Conservation (phyloP, 2,888 invertebrate genomes). For the Caenorhabditis wallacei region DNA sequence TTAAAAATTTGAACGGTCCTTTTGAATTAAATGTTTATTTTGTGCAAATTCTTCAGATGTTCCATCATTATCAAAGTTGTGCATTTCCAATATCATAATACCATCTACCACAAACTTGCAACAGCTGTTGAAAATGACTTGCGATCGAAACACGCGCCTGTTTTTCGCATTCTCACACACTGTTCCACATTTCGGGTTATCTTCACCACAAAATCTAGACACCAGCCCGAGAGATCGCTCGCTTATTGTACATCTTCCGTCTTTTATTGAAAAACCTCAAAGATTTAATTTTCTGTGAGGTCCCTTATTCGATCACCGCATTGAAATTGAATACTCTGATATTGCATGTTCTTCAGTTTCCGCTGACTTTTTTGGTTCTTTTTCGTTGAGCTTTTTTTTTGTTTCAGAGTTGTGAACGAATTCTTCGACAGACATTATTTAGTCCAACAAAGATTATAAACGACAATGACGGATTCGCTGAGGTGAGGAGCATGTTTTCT, state of each 20-base stretch:
- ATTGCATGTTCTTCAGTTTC: slow-evolving; percentile 18
- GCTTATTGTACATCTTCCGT: slow-evolving; percentile 8
- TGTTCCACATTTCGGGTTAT: slow-evolving; percentile 65
- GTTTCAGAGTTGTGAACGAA: slow-evolving; percentile 55
- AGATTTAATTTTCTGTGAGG: slow-evolving; percentile 41
- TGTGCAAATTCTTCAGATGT: too few species aligned
- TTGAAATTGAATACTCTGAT: slow-evolving; percentile 49
- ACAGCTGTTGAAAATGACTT: slow-evolving; percentile 49
- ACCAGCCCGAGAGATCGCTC: slow-evolving; percentile 38
- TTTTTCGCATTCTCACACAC: slow-evolving; percentile 59
- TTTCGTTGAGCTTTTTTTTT: background rate
- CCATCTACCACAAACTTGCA: slow-evolving; percentile 8
- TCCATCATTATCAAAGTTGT: too few species aligned
- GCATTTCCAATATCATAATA: background rate
- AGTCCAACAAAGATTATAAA: slow-evolving; percentile 1
- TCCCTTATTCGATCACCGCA: slow-evolving; percentile 11
- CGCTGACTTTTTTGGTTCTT: slow-evolving; percentile 20
- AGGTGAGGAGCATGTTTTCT: slow-evolving; percentile 29
- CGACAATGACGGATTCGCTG: slow-evolving; percentile 53
- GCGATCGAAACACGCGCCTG: slow-evolving; percentile 58
- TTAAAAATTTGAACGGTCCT: slow-evolving; percentile 19
- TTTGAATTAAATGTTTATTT: background rate
- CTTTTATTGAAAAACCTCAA: slow-evolving; percentile 50
- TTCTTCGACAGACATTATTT: slow-evolving; percentile 8
- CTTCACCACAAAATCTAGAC: slow-evolving; percentile 60